Percentiles rank a stretch among this genome's conserved stretches.
These are phyloP conservation scores for Erythrolamprus reginae DNA, from an alignment of 2,113 vertebrate species.

Conservation along the genomic window DNA sequence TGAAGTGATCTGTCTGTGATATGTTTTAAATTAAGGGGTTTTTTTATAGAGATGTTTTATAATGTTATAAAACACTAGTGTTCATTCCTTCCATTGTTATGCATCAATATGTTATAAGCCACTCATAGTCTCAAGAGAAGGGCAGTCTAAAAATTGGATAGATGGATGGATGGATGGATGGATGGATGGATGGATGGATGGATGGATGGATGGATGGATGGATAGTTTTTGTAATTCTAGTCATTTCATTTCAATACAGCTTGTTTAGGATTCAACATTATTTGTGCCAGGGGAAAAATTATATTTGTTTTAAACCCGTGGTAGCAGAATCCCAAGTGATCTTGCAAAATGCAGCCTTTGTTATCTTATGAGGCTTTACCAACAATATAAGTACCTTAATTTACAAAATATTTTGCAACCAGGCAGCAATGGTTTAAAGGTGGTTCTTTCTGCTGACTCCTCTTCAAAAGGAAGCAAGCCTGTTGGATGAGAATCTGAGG, in stretches of 20 bases:
- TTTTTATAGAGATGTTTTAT: too few species aligned
- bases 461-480: not conserved
- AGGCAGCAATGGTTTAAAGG: not conserved
- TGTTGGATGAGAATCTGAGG: not conserved
- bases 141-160: too few species aligned
- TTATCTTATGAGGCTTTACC: not conserved
- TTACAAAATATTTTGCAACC: not conserved
- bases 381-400: not conserved
- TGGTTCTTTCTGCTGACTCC: not conserved
- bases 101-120: too few species aligned
- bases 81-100: too few species aligned
- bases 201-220: too few species aligned
- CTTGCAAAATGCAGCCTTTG: not conserved
- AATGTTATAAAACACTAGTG: too few species aligned
- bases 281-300: not conserved
- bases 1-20: too few species aligned
- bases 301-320: too few species aligned
- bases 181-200: too few species aligned
- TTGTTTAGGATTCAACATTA: not conserved
- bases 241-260: not conserved
- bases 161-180: too few species aligned
- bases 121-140: too few species aligned
- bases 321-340: not conserved
- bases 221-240: not conserved
- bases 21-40: too few species aligned